These are phyloP conservation scores for Agrochola macilenta DNA, from an alignment of 2,888 invertebrate species.

Conservation along the genomic window DNA sequence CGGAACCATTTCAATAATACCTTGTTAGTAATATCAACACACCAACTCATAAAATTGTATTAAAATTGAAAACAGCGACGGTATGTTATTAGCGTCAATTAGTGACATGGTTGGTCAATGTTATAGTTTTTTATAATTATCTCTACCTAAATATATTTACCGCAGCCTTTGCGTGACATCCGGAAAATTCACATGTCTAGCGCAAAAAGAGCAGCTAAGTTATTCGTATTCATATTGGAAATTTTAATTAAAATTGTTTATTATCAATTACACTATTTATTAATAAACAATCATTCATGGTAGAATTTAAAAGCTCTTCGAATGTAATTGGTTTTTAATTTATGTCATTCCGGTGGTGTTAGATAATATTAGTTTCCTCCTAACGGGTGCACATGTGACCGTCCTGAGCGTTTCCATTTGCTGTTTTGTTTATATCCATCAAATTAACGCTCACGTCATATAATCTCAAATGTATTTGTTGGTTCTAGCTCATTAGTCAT, in stretches of 20 bases:
- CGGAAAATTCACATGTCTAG: neutral
- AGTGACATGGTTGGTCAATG: slow-evolving; percentile 61
- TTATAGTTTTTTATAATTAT: slow-evolving; percentile 46
- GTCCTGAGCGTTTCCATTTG: slow-evolving; percentile 38
- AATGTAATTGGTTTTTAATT: slow-evolving; percentile 72
- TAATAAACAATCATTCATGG: slow-evolving; percentile 52
- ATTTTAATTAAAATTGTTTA: slow-evolving; percentile 11
- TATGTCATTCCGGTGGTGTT: slow-evolving; percentile 54
- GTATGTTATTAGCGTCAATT: slow-evolving; percentile 67
- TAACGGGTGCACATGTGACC: slow-evolving; percentile 33
- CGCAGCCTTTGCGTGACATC: slow-evolving; percentile 9
- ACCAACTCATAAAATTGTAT: slow-evolving; percentile 63
- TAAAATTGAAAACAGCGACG: slow-evolving; percentile 68
- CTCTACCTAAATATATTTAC: slow-evolving; percentile 26
- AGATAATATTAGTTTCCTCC: slow-evolving; percentile 51
- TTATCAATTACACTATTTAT: slow-evolving; percentile 23
- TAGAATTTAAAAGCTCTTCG: slow-evolving; percentile 67
- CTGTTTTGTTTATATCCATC: slow-evolving; percentile 34
- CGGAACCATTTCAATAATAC: slow-evolving; percentile 67
- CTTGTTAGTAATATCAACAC: slow-evolving; percentile 69
- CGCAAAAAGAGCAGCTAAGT: neutral
- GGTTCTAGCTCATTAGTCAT: slow-evolving; percentile 39
- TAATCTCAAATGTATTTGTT: slow-evolving; percentile 36
- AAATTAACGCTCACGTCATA: slow-evolving; percentile 22
- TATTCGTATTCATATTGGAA: neutral